Base-by-base conservation (phyloP, 2,888 invertebrate genomes). In the Lissocephala sabroskyi region DNA sequence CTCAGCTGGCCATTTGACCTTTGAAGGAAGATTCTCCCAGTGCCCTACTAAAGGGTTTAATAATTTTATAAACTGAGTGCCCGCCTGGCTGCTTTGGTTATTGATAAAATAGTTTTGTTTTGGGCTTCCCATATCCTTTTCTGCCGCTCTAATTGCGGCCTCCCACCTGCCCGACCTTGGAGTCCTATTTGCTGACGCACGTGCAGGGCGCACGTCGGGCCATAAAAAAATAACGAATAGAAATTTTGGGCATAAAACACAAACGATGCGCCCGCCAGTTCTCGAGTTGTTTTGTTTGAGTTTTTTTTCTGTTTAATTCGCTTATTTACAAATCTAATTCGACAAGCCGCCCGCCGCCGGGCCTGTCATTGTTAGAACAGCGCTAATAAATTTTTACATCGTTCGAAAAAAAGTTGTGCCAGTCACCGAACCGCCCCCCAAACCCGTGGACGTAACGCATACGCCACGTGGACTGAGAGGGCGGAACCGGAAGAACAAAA, bases 121-220 rank as follows among this genome's bases (percentile, higher is more conserved):
- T n/a, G n/a, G n/a, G n/a, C n/a, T n/a, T n/a, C n/a, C n/a, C n/a
- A n/a, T n/a, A n/a, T n/a, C n/a, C n/a, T n/a, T n/a, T n/a, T n/a
- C n/a, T n/a, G n/a, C n/a, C n/a, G n/a, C n/a, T n/a, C n/a, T n/a
- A n/a, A n/a, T n/a, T n/a, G n/a, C n/a, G n/a, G n/a, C n/a, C n/a
- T n/a, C n/a, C n/a, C n/a, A n/a, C n/a, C n/a, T n/a, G n/a, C n/a
- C n/a, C n/a, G n/a, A n/a, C n/a, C n/a, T n/a, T n/a, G n/a, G n/a
- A n/a, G n/a, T n/a, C n/a, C n/a, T n/a, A n/a, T n/a, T n/a, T 26
- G 37, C 29, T 65, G 59, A 66, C 61, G 59, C 55, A 54, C 52
- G 70, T 66, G 47, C 44, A 49, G 37, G 46, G 42, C 41, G 66
- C 63, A 48, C 52, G 23, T 7, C 44, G 36, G 3, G 23, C 37